Percentiles rank a stretch among this genome's conserved stretches.
Evolutionary conservation across 2,888 invertebrate species (phyloP).

Genomic region (Polydrusus cervinus): DNA sequence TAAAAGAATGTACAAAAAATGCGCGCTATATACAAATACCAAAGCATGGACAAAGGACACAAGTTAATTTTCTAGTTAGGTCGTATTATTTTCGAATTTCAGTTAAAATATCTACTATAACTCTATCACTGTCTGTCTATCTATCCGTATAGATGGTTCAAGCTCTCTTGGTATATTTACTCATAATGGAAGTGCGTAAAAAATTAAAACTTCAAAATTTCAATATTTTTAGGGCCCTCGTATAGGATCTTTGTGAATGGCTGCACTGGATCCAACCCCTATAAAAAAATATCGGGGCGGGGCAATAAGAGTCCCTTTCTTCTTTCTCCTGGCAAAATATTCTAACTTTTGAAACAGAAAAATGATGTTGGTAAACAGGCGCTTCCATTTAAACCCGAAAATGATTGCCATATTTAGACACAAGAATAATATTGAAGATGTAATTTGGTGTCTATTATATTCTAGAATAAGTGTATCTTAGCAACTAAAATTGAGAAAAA

Average conservation of each 20-base stretch:
- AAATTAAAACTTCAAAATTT: conserved; percentile 43
- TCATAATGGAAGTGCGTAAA: conserved; percentile 44
- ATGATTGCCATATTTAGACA: conserved; percentile 66
- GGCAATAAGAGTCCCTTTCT: conserved; percentile 69
- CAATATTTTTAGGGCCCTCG: conserved; percentile 67
- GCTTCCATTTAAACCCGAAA: conserved; percentile 67
- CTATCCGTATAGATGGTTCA: conserved; percentile 41
- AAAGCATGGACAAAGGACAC: conserved; percentile 44
- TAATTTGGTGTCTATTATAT: conserved; percentile 56
- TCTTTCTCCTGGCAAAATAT: conserved; percentile 58
- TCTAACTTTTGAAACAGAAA: conserved; percentile 48
- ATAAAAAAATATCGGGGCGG: conserved; percentile 66
- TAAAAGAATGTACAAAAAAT: conserved; percentile 41
- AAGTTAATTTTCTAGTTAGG: conserved; percentile 34
- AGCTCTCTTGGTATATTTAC: conserved; percentile 54
- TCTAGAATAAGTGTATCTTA: conserved; percentile 58
- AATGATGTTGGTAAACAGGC: conserved; percentile 49
- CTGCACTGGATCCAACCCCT: conserved; percentile 75
- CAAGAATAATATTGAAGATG: conserved; percentile 57
- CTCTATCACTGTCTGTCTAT: conserved; percentile 40
- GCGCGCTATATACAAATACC: conserved; percentile 33
- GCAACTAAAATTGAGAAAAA: conserved; percentile 58
- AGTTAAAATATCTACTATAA: conserved; percentile 41
- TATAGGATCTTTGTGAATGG: conserved; percentile 77
- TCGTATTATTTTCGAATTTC: conserved; percentile 4